A percentile compares a stretch with the other conserved stretches of the same genome.
phyloP scores from a whole-genome alignment of 1,140 invertebrate genomes.

The Papilio polytes region DNA sequence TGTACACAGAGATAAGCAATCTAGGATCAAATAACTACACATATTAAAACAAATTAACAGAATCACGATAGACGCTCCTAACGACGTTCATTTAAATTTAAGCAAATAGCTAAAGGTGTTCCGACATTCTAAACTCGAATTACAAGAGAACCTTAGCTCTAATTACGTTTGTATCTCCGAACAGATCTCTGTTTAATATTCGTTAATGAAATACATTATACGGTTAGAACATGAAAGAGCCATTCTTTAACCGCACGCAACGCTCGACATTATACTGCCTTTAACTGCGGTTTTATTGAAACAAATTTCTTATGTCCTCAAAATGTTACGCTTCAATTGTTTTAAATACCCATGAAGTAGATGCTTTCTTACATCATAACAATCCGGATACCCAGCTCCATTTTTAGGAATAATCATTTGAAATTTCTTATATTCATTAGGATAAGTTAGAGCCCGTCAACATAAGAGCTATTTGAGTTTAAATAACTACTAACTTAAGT shows the following conservation, averaged over 20 bases:
- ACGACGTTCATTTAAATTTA: slow-evolving; percentile 57
- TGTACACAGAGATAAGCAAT: not conserved
- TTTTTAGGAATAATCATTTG: too few relatives aligned
- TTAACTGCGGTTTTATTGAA: not conserved
- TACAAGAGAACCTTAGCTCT: slow-evolving; percentile 47
- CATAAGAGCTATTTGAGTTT: too few relatives aligned
- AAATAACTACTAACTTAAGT: too few relatives aligned
- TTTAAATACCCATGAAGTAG: not conserved
- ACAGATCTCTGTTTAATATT: slow-evolving; percentile 41
- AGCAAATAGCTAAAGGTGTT: slow-evolving; percentile 56
- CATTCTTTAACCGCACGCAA: slow-evolving; percentile 6
- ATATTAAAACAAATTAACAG: slow-evolving; percentile 21
- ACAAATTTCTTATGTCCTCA: not conserved
- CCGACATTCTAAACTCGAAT: slow-evolving; percentile 47
- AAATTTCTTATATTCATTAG: too few relatives aligned
- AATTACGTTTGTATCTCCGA: slow-evolving; percentile 54
- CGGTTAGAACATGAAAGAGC: not conserved
- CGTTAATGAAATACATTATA: slow-evolving; percentile 36
- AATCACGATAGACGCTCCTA: slow-evolving; percentile 54
- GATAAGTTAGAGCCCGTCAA: too few relatives aligned
- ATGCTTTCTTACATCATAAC: too few relatives aligned
- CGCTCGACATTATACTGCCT: not conserved
- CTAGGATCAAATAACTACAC: slow-evolving; percentile 5
- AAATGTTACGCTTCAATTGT: not conserved
- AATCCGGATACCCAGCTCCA: too few relatives aligned